phyloP scores from a whole-genome alignment of 2,888 invertebrate genomes.

The Lepetodrilus schrolli region DNA sequence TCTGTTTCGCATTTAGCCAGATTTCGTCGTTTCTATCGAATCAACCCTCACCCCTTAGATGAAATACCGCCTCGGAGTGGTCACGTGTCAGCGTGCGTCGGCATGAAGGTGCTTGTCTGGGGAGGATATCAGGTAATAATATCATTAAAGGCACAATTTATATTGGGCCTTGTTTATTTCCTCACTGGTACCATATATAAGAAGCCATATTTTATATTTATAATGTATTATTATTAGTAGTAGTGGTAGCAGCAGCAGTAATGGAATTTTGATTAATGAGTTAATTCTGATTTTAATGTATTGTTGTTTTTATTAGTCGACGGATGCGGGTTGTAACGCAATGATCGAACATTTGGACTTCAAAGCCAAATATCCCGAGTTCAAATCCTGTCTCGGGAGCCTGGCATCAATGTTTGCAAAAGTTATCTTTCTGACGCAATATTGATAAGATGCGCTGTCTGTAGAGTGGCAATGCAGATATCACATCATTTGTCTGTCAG shows the following conservation, averaged over 20 bases:
- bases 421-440: too few relatives aligned
- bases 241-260: neutral
- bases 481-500: too few relatives aligned
- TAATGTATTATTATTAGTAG: neutral
- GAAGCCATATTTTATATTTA: neutral
- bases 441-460: too few relatives aligned
- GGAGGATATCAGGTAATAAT: slow-evolving; percentile 69
- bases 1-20: neutral
- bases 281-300: too few relatives aligned
- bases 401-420: too few relatives aligned
- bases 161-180: neutral
- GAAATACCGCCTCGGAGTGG: slow-evolving; percentile 57
- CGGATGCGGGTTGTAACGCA: too few relatives aligned
- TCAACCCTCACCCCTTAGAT: neutral
- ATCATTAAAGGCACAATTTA: neutral
- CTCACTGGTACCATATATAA: neutral
- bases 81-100: slow-evolving; percentile 67
- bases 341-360: too few relatives aligned
- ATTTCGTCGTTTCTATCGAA: neutral
- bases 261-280: too few relatives aligned
- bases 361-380: too few relatives aligned
- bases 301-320: too few relatives aligned
- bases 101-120: slow-evolving; percentile 70
- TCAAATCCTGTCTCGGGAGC: too few relatives aligned
- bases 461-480: too few relatives aligned